Base-by-base conservation (phyloP, 2,888 invertebrate species). In the Odontocolon sp. region DNA sequence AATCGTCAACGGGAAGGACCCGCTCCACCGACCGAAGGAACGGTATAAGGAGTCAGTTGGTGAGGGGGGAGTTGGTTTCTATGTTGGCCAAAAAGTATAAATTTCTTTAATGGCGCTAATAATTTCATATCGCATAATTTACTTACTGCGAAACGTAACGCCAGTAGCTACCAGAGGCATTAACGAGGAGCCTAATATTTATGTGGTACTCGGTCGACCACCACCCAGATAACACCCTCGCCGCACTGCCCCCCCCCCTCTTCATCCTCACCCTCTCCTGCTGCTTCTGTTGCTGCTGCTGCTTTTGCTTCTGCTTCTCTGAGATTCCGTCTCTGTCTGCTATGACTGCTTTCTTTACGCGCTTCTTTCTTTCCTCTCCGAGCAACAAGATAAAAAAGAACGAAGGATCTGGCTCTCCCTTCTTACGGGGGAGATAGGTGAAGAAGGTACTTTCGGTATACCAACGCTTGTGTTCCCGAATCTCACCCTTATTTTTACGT, bases 91-190 rank as follows among this genome's bases (percentile, higher is more conserved):
- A 87, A 89, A 89, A 87, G 87, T 89, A 90, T 90, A 90, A 90
- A 90, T 90, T 90, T 90, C 90, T 89, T 90, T 90, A 90, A 90
- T 89, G 89, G 88, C 85, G 87, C 90, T 90, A 90, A 90, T 90
- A 90, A 90, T 90, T 90, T 90, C 90, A 90, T 90, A 90, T 90
- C 90, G 90, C 89, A 86, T 90, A 90, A 90, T 90, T 90, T 90
- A 90, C 90, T 90, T 90, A 90, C 90, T 90, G 89, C 88, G 90
- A 90, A 90, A 90, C 89, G 90, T 89, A 90, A 90, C 90, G 89
- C 90, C 87, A 87, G 89, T 90, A 90, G 90, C 89, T 89, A 87
- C 87, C 87, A 85, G 85, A 87, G 85, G 90, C 90, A 90, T 90
- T 90, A 90, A 90, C 90, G 90, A 90, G 90, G 87, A 90, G 88